These are phyloP conservation scores for Priocnemis perturbator DNA, from an alignment of 2,888 invertebrate genomes.

Conservation along the genomic window DNA sequence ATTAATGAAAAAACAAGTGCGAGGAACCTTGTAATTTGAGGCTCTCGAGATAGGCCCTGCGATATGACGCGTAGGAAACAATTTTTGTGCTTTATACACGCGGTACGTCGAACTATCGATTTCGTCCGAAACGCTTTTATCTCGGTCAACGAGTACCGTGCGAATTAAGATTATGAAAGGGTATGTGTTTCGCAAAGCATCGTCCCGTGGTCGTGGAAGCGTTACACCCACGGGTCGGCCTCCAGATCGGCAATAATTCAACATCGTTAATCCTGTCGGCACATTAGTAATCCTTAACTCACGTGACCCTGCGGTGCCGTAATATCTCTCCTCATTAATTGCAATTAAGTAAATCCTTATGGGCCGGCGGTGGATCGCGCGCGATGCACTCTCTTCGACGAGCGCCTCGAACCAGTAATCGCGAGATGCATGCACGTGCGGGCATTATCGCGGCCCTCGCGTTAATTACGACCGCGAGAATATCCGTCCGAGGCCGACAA, in stretches of 20 bases:
- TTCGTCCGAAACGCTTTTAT: too few species aligned
- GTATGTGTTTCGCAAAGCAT: background rate
- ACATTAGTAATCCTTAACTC: conserved; percentile 72
- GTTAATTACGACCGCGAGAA: conserved; percentile 16
- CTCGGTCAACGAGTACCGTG: too few species aligned
- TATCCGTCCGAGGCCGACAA: conserved; percentile 3
- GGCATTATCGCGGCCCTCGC: conserved; percentile 17
- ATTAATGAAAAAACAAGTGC: too few species aligned
- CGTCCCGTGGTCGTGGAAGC: background rate
- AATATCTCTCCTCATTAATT: conserved; percentile 74
- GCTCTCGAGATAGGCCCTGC: too few species aligned
- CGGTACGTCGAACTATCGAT: too few species aligned
- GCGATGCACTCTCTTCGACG: background rate
- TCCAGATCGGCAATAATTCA: conserved; percentile 67
- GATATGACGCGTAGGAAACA: too few species aligned
- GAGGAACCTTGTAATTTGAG: too few species aligned
- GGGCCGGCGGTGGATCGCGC: conserved; percentile 30
- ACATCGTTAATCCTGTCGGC: conserved; percentile 72
- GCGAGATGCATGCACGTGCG: conserved; percentile 37
- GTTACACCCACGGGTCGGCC: conserved; percentile 2
- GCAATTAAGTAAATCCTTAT: conserved; percentile 73
- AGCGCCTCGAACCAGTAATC: conserved; percentile 56
- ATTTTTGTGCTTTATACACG: too few species aligned
- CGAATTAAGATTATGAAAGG: too few species aligned
- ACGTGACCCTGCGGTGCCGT: conserved; percentile 63